Conservation (phyloP, 2,888 invertebrate species). For the Tiphia femorata region DNA sequence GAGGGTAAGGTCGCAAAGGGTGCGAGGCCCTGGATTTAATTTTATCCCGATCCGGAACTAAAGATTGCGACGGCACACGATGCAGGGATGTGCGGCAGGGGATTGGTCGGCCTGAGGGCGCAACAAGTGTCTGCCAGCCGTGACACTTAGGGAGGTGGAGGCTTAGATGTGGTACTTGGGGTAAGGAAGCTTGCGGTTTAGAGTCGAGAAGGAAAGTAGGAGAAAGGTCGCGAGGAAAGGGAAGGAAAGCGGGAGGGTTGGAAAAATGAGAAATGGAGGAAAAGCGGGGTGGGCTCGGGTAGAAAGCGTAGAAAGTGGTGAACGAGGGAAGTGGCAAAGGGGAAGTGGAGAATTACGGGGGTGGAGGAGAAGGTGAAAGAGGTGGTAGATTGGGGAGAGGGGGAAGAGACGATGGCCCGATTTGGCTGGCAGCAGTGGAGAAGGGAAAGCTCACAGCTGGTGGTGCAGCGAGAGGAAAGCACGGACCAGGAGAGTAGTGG, state of each 20-base stretch:
- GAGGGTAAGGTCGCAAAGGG: no score
- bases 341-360: constrained; percentile 7
- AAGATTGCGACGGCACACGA: no score
- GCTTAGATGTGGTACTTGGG: no score
- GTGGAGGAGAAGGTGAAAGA: not conserved
- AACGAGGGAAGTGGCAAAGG: not conserved
- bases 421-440: not conserved
- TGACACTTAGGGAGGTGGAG: constrained; percentile 39
- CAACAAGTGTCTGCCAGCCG: constrained; percentile 57
- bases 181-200: no score
- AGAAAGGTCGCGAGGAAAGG: constrained; percentile 6
- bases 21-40: no score
- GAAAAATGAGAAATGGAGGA: not conserved
- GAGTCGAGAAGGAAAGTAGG: constrained; percentile 1
- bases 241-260: constrained; percentile 7
- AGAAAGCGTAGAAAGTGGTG: no score
- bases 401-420: not conserved
- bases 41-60: no score
- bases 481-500: constrained; percentile 21
- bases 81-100: not conserved
- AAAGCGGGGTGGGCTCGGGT: not conserved
- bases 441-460: constrained; percentile 20
- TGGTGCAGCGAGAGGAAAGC: constrained; percentile 8
- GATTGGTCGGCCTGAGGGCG: constrained; percentile 34
- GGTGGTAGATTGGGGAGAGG: not conserved